Conservation (phyloP, 2,888 invertebrate species). For the Hirudinaria manillensis region DNA sequence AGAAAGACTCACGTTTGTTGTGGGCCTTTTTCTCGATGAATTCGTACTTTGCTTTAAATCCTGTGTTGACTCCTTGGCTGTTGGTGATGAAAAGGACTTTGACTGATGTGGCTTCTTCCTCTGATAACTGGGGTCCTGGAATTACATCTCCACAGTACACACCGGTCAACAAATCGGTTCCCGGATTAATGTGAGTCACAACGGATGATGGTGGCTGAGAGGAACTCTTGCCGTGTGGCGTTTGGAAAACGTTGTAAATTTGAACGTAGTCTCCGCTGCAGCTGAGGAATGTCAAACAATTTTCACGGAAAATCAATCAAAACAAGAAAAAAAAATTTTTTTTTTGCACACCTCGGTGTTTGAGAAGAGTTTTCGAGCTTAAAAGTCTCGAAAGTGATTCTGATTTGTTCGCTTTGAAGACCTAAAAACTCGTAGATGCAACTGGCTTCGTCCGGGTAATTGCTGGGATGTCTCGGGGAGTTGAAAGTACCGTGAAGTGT, state of each 20-base stretch:
- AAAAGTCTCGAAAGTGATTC: constrained; percentile 50
- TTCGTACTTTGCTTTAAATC: constrained; percentile 90
- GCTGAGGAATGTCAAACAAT: constrained; percentile 35
- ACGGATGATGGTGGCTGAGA: constrained; percentile 4
- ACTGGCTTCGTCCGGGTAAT: constrained; percentile 53
- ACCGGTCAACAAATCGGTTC: constrained; percentile 64
- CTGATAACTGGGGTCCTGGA: constrained; percentile 91
- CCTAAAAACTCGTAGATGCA: constrained; percentile 56
- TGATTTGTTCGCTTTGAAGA: constrained; percentile 42
- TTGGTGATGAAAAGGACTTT: constrained; percentile 84
- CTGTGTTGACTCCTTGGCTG: constrained; percentile 75
- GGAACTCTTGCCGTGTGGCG: background rate
- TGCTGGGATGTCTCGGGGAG: constrained; percentile 67
- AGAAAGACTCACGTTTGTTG: constrained; percentile 3
- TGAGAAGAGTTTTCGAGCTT: constrained; percentile 30
- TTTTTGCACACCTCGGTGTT: background rate
- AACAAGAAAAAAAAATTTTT: constrained; percentile 15
- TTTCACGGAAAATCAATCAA: background rate
- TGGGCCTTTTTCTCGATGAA: constrained; percentile 62
- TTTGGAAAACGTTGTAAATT: constrained; percentile 41
- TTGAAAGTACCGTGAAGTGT: constrained; percentile 64
- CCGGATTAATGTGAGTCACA: background rate
- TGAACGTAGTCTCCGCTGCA: constrained; percentile 46
- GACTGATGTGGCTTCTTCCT: constrained; percentile 80
- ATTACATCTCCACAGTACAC: constrained; percentile 84